Conservation (phyloP, 2,113 vertebrate genomes). For the Holacanthus passer region DNA sequence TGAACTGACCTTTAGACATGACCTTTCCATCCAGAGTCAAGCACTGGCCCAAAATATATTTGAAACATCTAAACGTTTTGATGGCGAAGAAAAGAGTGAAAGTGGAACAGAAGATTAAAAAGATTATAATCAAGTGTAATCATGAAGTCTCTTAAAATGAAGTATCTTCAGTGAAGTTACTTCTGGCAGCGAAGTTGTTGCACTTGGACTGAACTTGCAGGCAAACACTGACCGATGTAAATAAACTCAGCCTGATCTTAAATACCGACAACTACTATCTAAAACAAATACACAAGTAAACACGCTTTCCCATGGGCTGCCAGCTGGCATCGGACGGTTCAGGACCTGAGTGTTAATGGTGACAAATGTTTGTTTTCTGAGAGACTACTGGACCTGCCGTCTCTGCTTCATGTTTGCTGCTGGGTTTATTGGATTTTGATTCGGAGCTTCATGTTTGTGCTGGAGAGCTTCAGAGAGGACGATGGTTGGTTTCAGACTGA, state of each 20-base stretch:
- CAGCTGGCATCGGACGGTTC: constrained; percentile 8
- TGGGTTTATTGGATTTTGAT: constrained; percentile 48
- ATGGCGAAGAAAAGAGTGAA: not conserved
- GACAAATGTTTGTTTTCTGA: constrained; percentile 52
- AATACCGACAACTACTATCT: constrained; percentile 25
- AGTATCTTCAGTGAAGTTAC: constrained; percentile 21
- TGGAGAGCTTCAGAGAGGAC: not conserved
- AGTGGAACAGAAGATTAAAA: constrained; percentile 2
- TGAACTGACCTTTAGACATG: not conserved
- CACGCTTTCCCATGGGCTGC: constrained; percentile 47
- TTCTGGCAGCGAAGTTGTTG: constrained; percentile 40
- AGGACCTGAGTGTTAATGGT: constrained; percentile 39
- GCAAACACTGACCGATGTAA: constrained; percentile 21
- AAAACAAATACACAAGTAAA: constrained; percentile 52
- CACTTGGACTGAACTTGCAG: constrained; percentile 38
- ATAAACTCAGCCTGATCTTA: constrained; percentile 39
- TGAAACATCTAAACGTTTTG: not conserved
- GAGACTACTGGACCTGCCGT: not conserved
- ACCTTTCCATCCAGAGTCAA: not conserved
- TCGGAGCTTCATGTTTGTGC: not conserved
- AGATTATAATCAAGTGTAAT: not conserved
- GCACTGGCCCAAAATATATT: not conserved
- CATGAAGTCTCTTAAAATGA: constrained; percentile 8
- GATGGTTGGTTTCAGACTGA: not conserved
- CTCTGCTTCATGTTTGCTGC: constrained; percentile 33